A percentile compares a stretch with the other conserved stretches of the same genome.
Conservation (phyloP, 2,113 vertebrate genomes). For the Chloroceryle aenea region DNA sequence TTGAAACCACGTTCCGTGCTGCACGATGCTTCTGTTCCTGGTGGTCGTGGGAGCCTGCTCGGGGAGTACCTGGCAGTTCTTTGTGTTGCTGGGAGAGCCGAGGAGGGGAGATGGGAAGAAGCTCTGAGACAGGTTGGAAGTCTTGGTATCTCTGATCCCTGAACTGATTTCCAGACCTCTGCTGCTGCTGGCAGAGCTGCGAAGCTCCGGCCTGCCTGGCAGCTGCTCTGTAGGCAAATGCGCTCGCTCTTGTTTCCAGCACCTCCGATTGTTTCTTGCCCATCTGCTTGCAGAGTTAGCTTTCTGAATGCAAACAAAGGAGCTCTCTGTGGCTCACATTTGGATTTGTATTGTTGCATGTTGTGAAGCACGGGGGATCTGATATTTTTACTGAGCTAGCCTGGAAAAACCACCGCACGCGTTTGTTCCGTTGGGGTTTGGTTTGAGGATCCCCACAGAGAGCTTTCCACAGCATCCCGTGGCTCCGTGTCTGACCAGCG, state of each 20-base stretch:
- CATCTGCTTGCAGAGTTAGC: background rate
- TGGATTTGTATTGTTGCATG: background rate
- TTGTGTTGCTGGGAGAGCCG: background rate
- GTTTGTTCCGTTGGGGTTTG: background rate
- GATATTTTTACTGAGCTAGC: background rate
- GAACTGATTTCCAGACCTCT: accelerated
- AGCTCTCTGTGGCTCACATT: background rate
- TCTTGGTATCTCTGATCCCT: background rate
- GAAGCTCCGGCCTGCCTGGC: background rate
- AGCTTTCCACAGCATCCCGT: background rate
- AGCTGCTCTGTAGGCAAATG: background rate
- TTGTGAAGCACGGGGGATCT: background rate
- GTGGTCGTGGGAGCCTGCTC: background rate
- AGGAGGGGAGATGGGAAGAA: background rate
- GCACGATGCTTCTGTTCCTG: background rate
- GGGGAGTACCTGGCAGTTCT: background rate
- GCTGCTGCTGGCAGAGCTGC: background rate
- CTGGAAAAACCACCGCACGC: accelerated
- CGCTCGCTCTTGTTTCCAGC: background rate
- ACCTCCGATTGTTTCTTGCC: background rate
- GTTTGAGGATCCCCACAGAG: background rate
- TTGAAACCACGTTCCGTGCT: accelerated
- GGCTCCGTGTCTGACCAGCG: background rate
- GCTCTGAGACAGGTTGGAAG: background rate
- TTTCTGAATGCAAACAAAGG: background rate